Evolutionary conservation across 2,888 invertebrate species (phyloP), one percentile per base, ranked within the genome.

Genomic region (Tachina lurida): DNA sequence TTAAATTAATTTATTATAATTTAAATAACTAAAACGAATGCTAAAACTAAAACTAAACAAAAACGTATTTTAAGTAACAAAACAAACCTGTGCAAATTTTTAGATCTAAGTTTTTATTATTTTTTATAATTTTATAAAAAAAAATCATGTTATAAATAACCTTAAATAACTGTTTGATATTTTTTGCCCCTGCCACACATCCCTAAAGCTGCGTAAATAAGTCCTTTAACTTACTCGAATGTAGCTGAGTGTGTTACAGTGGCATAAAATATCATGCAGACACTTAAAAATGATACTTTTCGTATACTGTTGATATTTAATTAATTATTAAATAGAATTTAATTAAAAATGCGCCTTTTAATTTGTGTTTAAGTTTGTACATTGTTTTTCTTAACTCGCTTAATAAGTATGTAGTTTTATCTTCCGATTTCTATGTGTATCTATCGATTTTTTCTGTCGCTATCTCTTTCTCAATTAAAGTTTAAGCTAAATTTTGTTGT

Each of bases 1-100:
- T 86, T 84, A 84, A 87, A 83, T 83, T 84, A 87, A 84, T 79
- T 86, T 84, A 86, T 86, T 86, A 58, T 81, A 68, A 81, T 81
- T 80, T 62, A 62, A 81, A 60, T 68, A 68, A 74, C 17, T 81
- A 19, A 71, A 52, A 76, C 13, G 7, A 67, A 54, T 52, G 31
- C 45, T 43, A 70, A 71, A 81, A 83, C 70, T 80, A 63, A 87
- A 84, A 87, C 52, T 60, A 70, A 49, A 77, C 13, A 54, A 81
- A 84, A 71, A 71, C 73, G 45, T 87, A 84, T 41, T 17, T 74
- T 86, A 83, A 86, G 86, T 86, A 84, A 83, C 47, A 73, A 85
- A 85, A 86, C 82, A 79, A 84, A 84, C 81, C 80, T 87, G 79
- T 84, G 84, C 86, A 88, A 87, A 88, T 83, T 84, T 87, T 87